Conservation (phyloP, 2,888 invertebrate genomes). For the Drosophila macrospina region DNA sequence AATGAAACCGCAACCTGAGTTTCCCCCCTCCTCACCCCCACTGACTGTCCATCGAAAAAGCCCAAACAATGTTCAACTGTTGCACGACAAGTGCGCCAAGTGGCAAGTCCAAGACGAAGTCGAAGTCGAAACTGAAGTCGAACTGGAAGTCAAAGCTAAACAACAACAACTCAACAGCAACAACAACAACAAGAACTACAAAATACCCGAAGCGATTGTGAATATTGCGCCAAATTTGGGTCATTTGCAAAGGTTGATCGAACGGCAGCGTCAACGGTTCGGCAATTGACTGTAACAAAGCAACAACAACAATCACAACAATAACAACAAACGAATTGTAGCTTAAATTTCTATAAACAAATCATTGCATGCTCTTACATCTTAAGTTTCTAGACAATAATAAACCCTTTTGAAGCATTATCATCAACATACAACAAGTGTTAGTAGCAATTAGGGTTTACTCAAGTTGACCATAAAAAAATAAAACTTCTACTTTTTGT, state of each 20-base stretch:
- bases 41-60: not conserved
- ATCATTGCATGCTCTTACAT: conserved; percentile 12
- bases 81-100: conserved; percentile 67
- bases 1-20: too few relatives aligned
- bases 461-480: too few relatives aligned
- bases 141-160: conserved; percentile 15
- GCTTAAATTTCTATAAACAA: conserved; percentile 6
- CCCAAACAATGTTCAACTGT: conserved; percentile 43
- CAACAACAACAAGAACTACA: not conserved
- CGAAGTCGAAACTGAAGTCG: conserved; percentile 25
- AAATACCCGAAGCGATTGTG: conserved; percentile 54
- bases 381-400: not conserved
- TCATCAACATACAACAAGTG: too few relatives aligned
- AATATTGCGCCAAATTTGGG: conserved; percentile 69
- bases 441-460: too few relatives aligned
- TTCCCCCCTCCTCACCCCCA: too few relatives aligned
- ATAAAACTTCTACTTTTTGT: too few relatives aligned
- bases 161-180: not conserved
- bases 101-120: conserved; percentile 42
- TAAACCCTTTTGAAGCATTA: too few relatives aligned
- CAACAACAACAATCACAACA: conserved; percentile 9
- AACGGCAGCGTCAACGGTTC: conserved; percentile 36
- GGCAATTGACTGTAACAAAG: conserved; percentile 50
- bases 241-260: conserved; percentile 78
- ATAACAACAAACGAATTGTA: conserved; percentile 1